Base-by-base conservation (phyloP, 2,113 vertebrate genomes). In the Platysternon megacephalum region DNA sequence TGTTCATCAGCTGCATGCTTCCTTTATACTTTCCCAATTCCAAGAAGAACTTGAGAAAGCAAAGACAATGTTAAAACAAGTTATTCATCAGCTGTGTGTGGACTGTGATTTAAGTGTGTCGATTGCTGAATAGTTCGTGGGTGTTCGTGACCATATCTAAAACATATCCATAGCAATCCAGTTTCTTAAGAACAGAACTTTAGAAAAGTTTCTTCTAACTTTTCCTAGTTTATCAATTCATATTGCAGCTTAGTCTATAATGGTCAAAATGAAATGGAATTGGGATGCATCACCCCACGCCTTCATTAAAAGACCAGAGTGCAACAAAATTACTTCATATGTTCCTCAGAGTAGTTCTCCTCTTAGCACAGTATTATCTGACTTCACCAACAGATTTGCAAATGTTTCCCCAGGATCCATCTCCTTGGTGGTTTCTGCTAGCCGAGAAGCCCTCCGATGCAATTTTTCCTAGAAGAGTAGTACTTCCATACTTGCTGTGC, bases 391-490 rank as follows among this genome's bases (percentile, higher is more conserved):
- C 32, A 58, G 80, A 87, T 87, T 44, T 35, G 61, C 65, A 72
- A 82, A 13, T 11, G 10, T 79, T 0, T 91, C 87, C 35, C 10
- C 84, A 48, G 74, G 7, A 85, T 91, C 89, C 91, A 82, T 56
- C 52, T 42, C 52, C 56, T 80, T 52, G 8, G 17, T 82, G 1
- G 6, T 48, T 87, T 82, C 87, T 88, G 39, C 22, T 86, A 79
- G 53, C 12, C 35, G 42, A 32, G 72, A 91, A 86, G 2, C 53
- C 78, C 87, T 94, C 93, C 78, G 35, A 16, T 94, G 39, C 86
- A 85, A 74, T 35, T 3, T n/a, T 72, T 49, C 19, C 79, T 91
- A 19, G 28, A 91, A 72, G 10, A 85, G 51, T 72, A 78, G 65
- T 13, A 0, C 91, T 89, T 42, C 81, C 1, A 0, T 95, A 56